Percentiles rank a stretch among this genome's conserved stretches.
Evolutionary conservation across 2,888 invertebrate genomes (phyloP).

Genomic region (Aporophyla lueneburgensis): DNA sequence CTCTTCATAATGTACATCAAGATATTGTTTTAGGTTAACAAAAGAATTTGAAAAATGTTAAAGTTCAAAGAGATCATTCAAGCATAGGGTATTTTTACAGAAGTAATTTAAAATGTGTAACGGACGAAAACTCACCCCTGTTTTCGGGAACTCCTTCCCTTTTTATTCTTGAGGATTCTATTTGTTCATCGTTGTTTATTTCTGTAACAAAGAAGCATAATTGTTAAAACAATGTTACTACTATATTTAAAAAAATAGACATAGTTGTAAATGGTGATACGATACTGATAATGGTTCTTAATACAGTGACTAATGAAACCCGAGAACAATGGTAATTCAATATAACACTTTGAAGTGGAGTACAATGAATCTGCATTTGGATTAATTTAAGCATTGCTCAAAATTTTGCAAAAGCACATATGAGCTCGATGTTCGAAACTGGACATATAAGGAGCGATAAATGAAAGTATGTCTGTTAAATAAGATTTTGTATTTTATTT

Average conservation of each 20-base stretch:
- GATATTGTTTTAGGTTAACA: conserved; percentile 43
- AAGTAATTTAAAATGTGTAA: conserved; percentile 31
- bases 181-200: conserved; percentile 81
- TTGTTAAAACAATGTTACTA: background rate
- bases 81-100: conserved; percentile 73
- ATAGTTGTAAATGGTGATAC: background rate
- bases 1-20: conserved; percentile 55
- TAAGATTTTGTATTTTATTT: too few species aligned
- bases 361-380: background rate
- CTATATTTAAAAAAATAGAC: background rate
- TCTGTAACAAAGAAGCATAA: conserved; percentile 81
- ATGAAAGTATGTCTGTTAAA: background rate
- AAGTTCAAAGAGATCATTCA: conserved; percentile 66
- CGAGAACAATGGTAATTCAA: background rate
- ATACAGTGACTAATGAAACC: background rate
- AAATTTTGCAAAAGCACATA: background rate
- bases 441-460: background rate
- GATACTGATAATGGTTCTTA: background rate
- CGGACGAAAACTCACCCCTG: conserved; percentile 83
- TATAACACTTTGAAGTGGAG: background rate
- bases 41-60: conserved; percentile 55
- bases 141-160: conserved; percentile 88
- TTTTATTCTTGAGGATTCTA: conserved; percentile 87
- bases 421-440: background rate
- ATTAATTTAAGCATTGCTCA: background rate